Conservation (phyloP, 2,797 vertebrate species). For the Rhadinocentrus ornatus region DNA sequence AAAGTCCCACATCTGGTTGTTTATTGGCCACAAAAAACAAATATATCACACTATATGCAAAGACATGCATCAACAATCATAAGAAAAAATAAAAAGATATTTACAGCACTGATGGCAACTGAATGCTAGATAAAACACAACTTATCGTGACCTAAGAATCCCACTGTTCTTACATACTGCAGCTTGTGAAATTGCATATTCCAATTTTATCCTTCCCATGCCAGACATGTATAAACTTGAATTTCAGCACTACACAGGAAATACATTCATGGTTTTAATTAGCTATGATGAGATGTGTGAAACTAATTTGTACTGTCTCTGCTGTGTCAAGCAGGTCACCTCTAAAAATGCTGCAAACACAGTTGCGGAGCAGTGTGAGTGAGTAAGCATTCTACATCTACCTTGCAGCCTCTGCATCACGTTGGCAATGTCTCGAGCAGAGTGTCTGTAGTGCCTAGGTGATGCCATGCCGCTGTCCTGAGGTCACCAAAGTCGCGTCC, state of each 20-base stretch:
- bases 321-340: slow-evolving; percentile 81
- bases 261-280: slow-evolving; percentile 4
- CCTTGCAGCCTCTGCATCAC: slow-evolving; percentile 98
- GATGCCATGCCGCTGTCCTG: slow-evolving; percentile 86
- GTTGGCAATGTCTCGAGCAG: slow-evolving; percentile 89
- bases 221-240: slow-evolving; percentile 21
- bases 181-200: slow-evolving; percentile 40
- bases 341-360: slow-evolving; percentile 71
- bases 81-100: slow-evolving; percentile 19
- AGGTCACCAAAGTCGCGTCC: slow-evolving; percentile 52
- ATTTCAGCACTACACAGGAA: slow-evolving; percentile 23
- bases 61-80: slow-evolving; percentile 12
- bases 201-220: slow-evolving; percentile 35
- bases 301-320: slow-evolving; percentile 23
- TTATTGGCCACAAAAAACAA: neutral
- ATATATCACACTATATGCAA: neutral
- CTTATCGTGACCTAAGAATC: slow-evolving; percentile 21
- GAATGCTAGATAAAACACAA: slow-evolving; percentile 25
- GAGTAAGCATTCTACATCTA: slow-evolving; percentile 83
- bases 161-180: slow-evolving; percentile 4
- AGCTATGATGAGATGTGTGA: neutral
- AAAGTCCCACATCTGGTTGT: slow-evolving; percentile 4
- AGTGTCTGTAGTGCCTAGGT: slow-evolving; percentile 80
- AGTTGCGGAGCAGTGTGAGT: slow-evolving; percentile 55
- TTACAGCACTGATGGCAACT: slow-evolving; percentile 15